Conservation (phyloP, 2,113 vertebrate genomes). For the Riparia riparia region DNA sequence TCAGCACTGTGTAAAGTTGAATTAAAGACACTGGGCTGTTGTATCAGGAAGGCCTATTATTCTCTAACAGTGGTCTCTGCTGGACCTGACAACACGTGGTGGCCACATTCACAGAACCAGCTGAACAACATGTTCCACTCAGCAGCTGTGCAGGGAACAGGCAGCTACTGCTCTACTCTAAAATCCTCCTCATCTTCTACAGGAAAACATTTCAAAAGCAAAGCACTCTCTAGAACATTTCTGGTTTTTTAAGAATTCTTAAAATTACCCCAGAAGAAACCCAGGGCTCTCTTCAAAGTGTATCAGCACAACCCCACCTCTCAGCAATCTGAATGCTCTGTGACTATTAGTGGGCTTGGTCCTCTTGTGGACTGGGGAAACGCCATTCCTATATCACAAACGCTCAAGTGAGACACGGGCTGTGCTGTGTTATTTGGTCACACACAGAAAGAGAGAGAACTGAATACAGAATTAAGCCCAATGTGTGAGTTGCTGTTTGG, state of each 20-base stretch:
- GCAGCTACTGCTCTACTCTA: background rate
- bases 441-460: background rate
- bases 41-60: background rate
- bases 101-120: background rate
- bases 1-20: background rate
- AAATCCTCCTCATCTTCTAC: background rate
- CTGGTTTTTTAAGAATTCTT: background rate
- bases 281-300: background rate
- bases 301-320: background rate
- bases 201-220: background rate
- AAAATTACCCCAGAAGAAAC: background rate
- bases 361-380: background rate
- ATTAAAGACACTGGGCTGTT: background rate
- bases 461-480: background rate
- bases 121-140: background rate
- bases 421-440: background rate
- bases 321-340: background rate
- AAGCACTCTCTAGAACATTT: background rate
- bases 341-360: background rate
- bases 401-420: background rate
- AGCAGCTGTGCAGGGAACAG: background rate
- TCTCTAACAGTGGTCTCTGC: background rate
- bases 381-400: accelerated
- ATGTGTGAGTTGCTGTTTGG: background rate
- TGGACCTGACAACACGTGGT: background rate